phyloP scores from a whole-genome alignment of 2,113 vertebrate species.

The Podarcis raffonei region DNA sequence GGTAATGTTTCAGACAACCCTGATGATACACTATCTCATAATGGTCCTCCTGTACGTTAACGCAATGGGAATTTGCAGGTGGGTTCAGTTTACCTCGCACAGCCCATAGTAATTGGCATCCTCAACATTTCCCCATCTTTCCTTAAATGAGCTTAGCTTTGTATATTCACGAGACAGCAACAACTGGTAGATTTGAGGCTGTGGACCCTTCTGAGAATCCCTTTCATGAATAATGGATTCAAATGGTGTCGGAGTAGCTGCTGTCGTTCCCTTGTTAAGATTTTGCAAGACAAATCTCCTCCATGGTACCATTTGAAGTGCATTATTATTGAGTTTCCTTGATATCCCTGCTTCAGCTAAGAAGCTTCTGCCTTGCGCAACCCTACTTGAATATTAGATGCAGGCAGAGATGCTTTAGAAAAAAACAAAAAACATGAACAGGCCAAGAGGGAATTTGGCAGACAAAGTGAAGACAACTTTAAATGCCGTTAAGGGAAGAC shows the following conservation, averaged over 20 bases:
- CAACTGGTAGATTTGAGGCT: neutral
- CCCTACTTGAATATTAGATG: neutral
- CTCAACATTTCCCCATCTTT: neutral
- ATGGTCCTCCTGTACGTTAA: neutral
- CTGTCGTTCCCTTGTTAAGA: neutral
- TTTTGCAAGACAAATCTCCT: neutral
- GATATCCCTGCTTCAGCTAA: neutral
- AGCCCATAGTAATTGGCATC: neutral
- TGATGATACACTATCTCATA: neutral
- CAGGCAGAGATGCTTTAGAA: neutral
- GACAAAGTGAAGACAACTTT: neutral
- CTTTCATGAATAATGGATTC: neutral
- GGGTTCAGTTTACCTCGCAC: neutral
- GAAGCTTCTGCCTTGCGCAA: neutral
- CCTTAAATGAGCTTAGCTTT: neutral
- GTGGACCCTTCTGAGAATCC: neutral
- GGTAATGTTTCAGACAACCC: neutral
- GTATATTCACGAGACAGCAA: neutral
- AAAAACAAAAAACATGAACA: neutral
- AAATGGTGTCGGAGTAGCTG: too few relatives aligned
- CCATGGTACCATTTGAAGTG: neutral
- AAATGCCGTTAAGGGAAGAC: neutral
- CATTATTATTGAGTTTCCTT: neutral
- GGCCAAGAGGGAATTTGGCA: slow-evolving; percentile 7
- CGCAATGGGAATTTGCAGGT: neutral